These are phyloP conservation scores for Acrocyrtus sp. DNA, from an alignment of 2,888 invertebrate species.

Conservation along the genomic window DNA sequence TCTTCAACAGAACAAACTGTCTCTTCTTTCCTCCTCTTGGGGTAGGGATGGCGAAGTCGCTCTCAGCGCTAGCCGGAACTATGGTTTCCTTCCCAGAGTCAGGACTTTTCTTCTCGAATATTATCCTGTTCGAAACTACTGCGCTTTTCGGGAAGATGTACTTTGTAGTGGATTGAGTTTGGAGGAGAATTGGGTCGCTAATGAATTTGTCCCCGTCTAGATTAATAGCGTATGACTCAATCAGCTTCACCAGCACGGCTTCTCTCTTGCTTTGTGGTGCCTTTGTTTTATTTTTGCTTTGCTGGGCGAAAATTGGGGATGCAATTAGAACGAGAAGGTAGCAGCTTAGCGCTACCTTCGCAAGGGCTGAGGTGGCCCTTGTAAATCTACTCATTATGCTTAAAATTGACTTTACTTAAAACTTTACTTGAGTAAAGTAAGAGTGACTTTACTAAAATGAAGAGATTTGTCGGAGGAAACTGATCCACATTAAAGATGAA, in stretches of 20 bases:
- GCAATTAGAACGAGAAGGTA: too few species aligned
- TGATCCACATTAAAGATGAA: too few species aligned
- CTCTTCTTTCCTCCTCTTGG: conserved; percentile 11
- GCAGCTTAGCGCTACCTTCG: too few species aligned
- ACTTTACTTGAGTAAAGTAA: too few species aligned
- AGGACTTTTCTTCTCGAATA: background rate
- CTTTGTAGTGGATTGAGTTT: background rate
- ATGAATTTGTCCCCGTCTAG: conserved; percentile 1
- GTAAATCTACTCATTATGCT: too few species aligned
- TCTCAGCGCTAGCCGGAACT: conserved; percentile 4
- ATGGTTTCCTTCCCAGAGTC: conserved; percentile 12
- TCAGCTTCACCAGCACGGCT: background rate
- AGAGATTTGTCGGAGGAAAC: too few species aligned
- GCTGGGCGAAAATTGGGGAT: too few species aligned
- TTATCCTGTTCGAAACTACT: background rate
- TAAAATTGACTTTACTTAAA: too few species aligned
- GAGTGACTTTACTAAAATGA: too few species aligned
- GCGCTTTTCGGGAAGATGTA: background rate
- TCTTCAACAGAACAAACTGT: conserved; percentile 16
- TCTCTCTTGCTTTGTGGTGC: too few species aligned
- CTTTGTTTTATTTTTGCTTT: too few species aligned
- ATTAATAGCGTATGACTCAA: background rate
- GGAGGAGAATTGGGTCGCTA: conserved; percentile 6
- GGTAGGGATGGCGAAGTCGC: conserved; percentile 18
- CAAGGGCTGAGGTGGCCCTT: too few species aligned